Conservation (phyloP, 2,113 vertebrate genomes). For the Oreochromis spilurus region DNA sequence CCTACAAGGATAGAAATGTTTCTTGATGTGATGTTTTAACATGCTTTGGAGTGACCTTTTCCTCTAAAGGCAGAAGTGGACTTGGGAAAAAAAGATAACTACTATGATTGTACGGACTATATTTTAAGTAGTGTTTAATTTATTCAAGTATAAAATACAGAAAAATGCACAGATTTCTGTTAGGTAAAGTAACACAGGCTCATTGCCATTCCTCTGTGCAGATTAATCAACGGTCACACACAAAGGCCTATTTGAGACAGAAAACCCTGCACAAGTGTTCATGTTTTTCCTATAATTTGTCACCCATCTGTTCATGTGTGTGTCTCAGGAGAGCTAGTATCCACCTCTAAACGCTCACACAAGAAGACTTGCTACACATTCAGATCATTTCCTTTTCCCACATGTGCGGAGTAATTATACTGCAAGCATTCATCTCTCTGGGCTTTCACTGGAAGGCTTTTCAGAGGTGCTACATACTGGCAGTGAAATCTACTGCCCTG, state of each 20-base stretch:
- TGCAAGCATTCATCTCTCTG: constrained; percentile 1
- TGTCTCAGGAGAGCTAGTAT: neutral
- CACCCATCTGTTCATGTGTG: neutral
- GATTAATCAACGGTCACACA: neutral
- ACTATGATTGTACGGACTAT: neutral
- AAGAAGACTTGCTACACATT: neutral
- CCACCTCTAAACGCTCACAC: neutral
- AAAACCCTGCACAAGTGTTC: neutral
- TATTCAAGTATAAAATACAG: neutral
- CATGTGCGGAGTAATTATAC: constrained; percentile 21
- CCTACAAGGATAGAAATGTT: neutral
- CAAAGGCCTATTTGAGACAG: neutral
- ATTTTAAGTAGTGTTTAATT: neutral
- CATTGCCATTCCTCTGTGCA: neutral
- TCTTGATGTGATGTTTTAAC: neutral
- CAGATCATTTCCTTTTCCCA: neutral
- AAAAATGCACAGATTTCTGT: neutral
- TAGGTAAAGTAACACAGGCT: neutral
- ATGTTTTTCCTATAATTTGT: neutral
- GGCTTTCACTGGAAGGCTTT: constrained; percentile 26
- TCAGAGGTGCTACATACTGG: constrained; percentile 2
- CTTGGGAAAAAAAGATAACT: neutral
- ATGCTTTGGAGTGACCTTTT: neutral
- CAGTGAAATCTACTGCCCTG: constrained; percentile 8
- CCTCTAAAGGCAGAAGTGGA: neutral